Conservation (phyloP, 2,888 invertebrate genomes). For the Drosophila buzzatii region DNA sequence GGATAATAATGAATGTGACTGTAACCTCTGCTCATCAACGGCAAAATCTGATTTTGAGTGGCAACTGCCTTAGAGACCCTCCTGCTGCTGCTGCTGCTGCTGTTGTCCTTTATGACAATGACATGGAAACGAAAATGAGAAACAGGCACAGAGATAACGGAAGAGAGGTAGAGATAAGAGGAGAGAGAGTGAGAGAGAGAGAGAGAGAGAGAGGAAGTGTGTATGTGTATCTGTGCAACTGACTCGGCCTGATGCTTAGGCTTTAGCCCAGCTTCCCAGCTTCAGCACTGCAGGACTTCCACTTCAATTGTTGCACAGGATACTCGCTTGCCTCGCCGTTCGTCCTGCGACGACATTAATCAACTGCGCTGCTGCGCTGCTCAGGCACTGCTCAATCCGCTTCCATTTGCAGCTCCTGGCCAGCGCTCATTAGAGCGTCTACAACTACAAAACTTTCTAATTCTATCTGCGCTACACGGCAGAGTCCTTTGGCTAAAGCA, state of each 20-base stretch:
- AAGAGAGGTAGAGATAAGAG: background rate
- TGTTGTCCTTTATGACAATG: constrained; percentile 68
- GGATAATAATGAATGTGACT: constrained; percentile 55
- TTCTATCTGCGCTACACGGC: constrained; percentile 8
- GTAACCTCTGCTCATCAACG: constrained; percentile 23
- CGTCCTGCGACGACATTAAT: constrained; percentile 73
- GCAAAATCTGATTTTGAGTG: constrained; percentile 64
- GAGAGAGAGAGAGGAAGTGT: background rate
- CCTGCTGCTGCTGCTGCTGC: constrained; percentile 23
- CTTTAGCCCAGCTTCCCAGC: background rate
- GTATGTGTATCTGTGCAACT: constrained; percentile 27
- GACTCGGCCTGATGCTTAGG: constrained; percentile 19
- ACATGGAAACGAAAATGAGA: constrained; percentile 57
- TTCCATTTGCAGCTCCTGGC: constrained; percentile 19
- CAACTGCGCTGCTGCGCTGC: constrained; percentile 35
- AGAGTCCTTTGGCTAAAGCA: background rate
- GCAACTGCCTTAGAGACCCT: constrained; percentile 28
- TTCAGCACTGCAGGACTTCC: constrained; percentile 28
- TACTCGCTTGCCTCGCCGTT: background rate
- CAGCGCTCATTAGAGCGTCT: constrained; percentile 24
- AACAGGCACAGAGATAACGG: background rate
- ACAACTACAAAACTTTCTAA: constrained; percentile 5
- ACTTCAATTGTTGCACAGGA: constrained; percentile 39
- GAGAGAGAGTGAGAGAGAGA: background rate
- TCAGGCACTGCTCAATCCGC: background rate